These are phyloP conservation scores for Mythimna ferrago DNA, from an alignment of 2,888 invertebrate species.

Conservation along the genomic window DNA sequence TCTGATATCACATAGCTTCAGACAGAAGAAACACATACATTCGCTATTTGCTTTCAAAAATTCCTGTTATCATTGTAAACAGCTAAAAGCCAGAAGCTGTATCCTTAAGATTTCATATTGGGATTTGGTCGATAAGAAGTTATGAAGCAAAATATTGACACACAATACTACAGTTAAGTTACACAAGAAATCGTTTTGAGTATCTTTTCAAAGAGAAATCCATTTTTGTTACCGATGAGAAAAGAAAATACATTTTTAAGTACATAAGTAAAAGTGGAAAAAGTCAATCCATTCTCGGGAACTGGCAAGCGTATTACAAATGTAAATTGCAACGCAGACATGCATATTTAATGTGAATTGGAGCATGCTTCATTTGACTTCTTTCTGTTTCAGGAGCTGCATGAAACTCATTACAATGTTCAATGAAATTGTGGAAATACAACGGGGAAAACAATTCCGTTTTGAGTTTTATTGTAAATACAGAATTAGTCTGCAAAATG, in stretches of 20 bases:
- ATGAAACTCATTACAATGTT: slow-evolving; percentile 40
- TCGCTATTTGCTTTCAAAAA: not conserved
- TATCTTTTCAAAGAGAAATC: not conserved
- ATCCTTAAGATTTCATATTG: not conserved
- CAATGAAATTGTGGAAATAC: slow-evolving; percentile 31
- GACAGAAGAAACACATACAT: no score
- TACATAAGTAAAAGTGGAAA: slow-evolving; percentile 8
- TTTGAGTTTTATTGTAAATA: not conserved
- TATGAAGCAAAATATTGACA: not conserved
- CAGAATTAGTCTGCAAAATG: not conserved
- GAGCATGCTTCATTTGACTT: slow-evolving; percentile 53
- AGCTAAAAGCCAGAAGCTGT: not conserved
- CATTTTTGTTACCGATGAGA: not conserved
- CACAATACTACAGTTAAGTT: not conserved
- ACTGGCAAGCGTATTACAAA: slow-evolving; percentile 37
- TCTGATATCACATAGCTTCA: not conserved
- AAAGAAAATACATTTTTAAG: not conserved
- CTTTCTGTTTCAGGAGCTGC: slow-evolving; percentile 41
- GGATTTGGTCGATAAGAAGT: not conserved
- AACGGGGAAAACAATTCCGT: slow-evolving; percentile 3
- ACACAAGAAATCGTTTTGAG: not conserved
- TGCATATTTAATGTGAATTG: slow-evolving; percentile 55
- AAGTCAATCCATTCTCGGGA: slow-evolving; percentile 14
- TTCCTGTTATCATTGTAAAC: not conserved
- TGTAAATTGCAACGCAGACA: slow-evolving; percentile 54